Base-by-base conservation (phyloP, 2,797 vertebrate species). In the Chelmon rostratus region DNA sequence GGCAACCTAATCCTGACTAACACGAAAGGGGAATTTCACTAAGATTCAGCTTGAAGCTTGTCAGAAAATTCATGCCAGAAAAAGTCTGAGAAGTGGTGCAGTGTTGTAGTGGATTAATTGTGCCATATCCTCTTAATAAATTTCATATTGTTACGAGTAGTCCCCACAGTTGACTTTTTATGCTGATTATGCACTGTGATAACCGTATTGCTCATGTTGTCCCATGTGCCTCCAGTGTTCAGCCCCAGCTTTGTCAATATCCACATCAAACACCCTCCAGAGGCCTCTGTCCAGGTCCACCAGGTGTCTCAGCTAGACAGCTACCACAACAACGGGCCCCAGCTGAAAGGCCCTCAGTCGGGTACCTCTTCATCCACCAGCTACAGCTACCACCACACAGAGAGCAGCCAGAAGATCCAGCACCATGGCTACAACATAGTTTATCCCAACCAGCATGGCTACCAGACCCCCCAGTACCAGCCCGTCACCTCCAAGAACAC, bases 201-300 rank as follows among this genome's bases (percentile, higher is more conserved):
- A 35, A n/a, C 11, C 33, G n/a, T 66, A 0, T 38, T 40, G 5
- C 31, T 73, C 11, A 21, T 68, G 18, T 40, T 69, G 37, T 78
- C 38, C 8, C 38, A 0, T 67, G 19, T 62, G 31, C 54, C 88
- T 92, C 68, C 89, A 98, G 97, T 96, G 78, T 97, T 96, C 85
- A 95, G 94, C 84, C 97, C 97, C 86, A 96, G 96, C 92, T 93
- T 98, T 62, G 98, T 99, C 86, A 99, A 99, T 90, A 98, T 99
- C 89, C 98, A 99, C 70, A 98, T 99, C 89, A 98, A 99, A 84
- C 98, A 99, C 87, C 98, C 98, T 40, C 97, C 98, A 0, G 98
- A 99, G 86, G 98, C 98, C 37, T 98, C 98, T 0, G 97, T 99
- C 69, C 97, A 99, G 93, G 97, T 99, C 80, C 98, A 99, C 85